Evolutionary conservation across 2,113 vertebrate species (phyloP).

Genomic region (Sterrhoptilus dennistouni): DNA sequence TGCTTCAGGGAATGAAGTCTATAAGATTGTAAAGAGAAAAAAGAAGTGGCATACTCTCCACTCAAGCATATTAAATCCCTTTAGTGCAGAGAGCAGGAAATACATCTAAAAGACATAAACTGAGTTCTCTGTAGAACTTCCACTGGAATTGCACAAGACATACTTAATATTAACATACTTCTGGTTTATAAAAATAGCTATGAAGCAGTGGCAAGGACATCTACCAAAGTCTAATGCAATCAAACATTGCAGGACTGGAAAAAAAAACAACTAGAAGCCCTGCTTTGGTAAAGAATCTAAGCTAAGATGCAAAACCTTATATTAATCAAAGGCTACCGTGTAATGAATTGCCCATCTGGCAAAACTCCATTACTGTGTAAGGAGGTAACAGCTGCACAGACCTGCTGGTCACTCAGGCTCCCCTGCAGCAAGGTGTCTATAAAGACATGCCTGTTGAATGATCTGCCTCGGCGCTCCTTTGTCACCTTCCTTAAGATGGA

Average conservation of each 20-base stretch:
- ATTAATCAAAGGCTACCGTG: background rate
- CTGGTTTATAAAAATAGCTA: background rate
- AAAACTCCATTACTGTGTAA: background rate
- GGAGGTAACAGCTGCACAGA: constrained; percentile 45
- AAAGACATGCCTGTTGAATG: constrained; percentile 76
- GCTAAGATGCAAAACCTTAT: background rate
- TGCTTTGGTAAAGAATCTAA: background rate
- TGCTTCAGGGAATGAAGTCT: constrained; percentile 54
- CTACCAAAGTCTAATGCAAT: background rate
- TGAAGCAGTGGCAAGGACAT: background rate
- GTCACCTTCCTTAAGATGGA: constrained; percentile 83
- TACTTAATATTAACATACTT: background rate
- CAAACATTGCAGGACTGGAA: background rate
- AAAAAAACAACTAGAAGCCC: background rate
- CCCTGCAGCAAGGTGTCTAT: constrained; percentile 87
- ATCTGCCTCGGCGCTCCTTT: constrained; percentile 82
- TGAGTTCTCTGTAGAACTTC: background rate
- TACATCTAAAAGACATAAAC: background rate
- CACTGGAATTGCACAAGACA: background rate
- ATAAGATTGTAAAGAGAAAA: background rate
- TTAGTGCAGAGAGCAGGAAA: constrained; percentile 11
- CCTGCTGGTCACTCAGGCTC: constrained; percentile 89
- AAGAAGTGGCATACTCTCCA: constrained; percentile 2
- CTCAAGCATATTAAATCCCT: constrained; percentile 13
- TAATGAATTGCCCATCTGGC: background rate